phyloP scores from a whole-genome alignment of 2,113 vertebrate genomes.

The Oncorhynchus keta region DNA sequence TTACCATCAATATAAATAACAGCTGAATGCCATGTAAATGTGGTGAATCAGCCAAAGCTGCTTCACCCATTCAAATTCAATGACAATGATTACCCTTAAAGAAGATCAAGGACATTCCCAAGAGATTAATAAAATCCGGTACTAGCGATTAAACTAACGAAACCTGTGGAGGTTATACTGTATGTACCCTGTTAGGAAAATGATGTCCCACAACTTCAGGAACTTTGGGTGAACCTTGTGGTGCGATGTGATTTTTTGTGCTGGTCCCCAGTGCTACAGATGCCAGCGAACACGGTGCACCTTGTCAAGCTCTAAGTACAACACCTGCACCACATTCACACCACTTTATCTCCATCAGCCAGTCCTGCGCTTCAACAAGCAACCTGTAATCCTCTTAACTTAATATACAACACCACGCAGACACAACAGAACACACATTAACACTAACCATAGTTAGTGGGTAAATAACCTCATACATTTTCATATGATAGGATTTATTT shows the following conservation, averaged over 20 bases:
- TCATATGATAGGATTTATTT: slow-evolving; percentile 43
- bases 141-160: not conserved
- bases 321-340: slow-evolving; percentile 44
- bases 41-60: not conserved
- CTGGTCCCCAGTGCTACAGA: slow-evolving; percentile 25
- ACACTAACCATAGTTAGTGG: slow-evolving; percentile 26
- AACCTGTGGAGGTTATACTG: slow-evolving; percentile 1
- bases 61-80: not conserved
- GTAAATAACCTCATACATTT: slow-evolving; percentile 36
- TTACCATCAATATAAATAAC: not conserved
- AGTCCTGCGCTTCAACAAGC: slow-evolving; percentile 62
- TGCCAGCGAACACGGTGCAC: slow-evolving; percentile 19
- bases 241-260: slow-evolving; percentile 10
- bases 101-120: not conserved
- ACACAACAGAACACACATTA: slow-evolving; percentile 48
- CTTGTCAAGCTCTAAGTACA: slow-evolving; percentile 37
- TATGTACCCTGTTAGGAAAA: not conserved
- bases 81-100: no score
- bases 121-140: slow-evolving; percentile 22
- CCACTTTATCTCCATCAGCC: slow-evolving; percentile 64
- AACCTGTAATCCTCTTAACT: slow-evolving; percentile 71
- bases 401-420: slow-evolving; percentile 46
- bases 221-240: slow-evolving; percentile 27
- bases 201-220: slow-evolving; percentile 37
- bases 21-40: not conserved